Evolutionary conservation across 2,113 vertebrate genomes (phyloP), one percentile per base, ranked within the genome.

Genomic region (Symphodus melops): DNA sequence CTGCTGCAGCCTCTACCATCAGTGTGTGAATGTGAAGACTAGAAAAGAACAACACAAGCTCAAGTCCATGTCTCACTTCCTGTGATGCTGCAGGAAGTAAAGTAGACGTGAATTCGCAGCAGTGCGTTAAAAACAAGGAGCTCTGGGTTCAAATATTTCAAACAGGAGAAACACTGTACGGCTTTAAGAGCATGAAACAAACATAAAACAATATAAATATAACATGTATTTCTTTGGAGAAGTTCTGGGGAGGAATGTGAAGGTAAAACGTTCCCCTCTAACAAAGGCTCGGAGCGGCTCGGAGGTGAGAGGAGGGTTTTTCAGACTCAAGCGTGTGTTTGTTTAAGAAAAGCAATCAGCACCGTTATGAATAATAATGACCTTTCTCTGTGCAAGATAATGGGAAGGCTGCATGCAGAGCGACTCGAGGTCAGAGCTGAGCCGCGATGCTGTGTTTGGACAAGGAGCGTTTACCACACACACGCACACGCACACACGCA

Each of bases 331-430:
- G 77, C 28, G 48, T 88, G 68, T 70, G 86, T 96, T 96, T 95
- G 89, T 92, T 93, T 91, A 94, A 91, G 92, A 93, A n/a, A 95
- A 82, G 92, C 93, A 95, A 95, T 96, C 85, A 77, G 90, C 79
- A n/a, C 64, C 85, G 91, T 93, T 95, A 93, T 95, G 95, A 96
- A 95, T 96, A 94, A 96, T 95, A 95, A 96, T 94, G 92, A 84
- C 71, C 88, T 92, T 90, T 70, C 91, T 93, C 92, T 92, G 93
- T 92, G 92, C 92, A 87, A 93, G 89, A 94, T 94, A 95, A 96
- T 95, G 95, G 92, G 95, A 94, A 92, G 93, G 93, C 93, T 92
- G 92, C 90, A 68, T 93, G 94, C 89, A 33, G 84, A 64, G 64
- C 59, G 53, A 86, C 81, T 68, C 36, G 81, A 73, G 87, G 86